Conservation (phyloP, 2,888 invertebrate species). For the Euplexia lucipara region DNA sequence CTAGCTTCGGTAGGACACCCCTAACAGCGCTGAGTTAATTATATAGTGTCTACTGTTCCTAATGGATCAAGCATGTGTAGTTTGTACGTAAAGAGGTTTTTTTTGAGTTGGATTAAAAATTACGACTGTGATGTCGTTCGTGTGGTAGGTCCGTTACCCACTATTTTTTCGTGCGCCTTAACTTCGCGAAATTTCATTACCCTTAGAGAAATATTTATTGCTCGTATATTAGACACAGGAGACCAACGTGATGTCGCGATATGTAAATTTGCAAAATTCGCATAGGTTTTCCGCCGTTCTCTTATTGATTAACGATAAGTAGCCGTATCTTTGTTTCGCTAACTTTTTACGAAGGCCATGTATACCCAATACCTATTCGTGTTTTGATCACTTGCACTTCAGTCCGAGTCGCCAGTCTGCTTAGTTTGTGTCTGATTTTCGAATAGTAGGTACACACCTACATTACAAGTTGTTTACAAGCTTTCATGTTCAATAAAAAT, state of each 20-base stretch:
- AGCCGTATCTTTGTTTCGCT: constrained; percentile 18
- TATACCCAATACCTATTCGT: constrained; percentile 19
- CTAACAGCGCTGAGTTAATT: constrained; percentile 23
- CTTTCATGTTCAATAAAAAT: constrained; percentile 38
- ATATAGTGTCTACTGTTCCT: constrained; percentile 15
- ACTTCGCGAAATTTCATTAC: constrained; percentile 35
- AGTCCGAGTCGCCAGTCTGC: constrained; percentile 18
- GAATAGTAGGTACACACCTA: constrained; percentile 19
- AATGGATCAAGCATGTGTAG: constrained; percentile 12
- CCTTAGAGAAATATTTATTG: constrained; percentile 47
- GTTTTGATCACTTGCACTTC: constrained; percentile 31
- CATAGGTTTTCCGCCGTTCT: constrained; percentile 54
- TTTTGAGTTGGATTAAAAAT: background rate
- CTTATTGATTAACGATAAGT: constrained; percentile 53
- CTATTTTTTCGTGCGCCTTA: constrained; percentile 37
- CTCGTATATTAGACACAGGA: constrained; percentile 62
- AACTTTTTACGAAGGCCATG: constrained; percentile 47
- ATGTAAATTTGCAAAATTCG: constrained; percentile 75
- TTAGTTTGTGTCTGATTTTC: constrained; percentile 50
- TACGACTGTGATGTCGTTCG: constrained; percentile 10
- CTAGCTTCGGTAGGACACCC: background rate
- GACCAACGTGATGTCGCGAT: constrained; percentile 75
- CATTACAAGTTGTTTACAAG: constrained; percentile 22
- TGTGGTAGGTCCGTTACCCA: constrained; percentile 21
- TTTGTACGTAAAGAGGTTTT: background rate